Evolutionary conservation across 2,113 vertebrate species (phyloP), one percentile per base, ranked within the genome.

Genomic region (Tyrannus savana): DNA sequence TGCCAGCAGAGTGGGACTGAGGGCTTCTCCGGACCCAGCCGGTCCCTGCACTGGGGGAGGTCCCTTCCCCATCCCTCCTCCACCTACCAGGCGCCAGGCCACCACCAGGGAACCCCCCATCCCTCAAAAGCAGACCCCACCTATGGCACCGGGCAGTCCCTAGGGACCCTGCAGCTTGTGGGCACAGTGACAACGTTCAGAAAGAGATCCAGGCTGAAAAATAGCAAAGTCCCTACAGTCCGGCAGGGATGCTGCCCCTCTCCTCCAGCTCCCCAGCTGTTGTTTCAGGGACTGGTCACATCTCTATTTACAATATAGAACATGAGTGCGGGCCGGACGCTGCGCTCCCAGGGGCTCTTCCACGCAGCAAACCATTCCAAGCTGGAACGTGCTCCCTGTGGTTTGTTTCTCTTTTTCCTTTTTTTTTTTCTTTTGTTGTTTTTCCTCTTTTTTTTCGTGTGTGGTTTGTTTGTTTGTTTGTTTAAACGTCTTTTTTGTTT

Each of bases 231-330:
- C 95, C 95, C 95, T 95, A 58, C 60, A 84, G 88, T 89, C 86
- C 84, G 2, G 93, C 85, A 73, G 53, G 94, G 91, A 77, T 2
- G 46, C 78, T 75, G 91, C 88, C 93, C 87, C 90, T 86, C 81
- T 93, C 62, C 91, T 95, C 87, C 92, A 88, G 85, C 94, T 95
- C 90, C 89, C 87, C 93, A 90, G 95, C 89, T 94, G 84, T 87
- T 86, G 62, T 89, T 87, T 89, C 93, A 97, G 95, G 96, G 94
- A 93, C 94, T 91, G 94, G 79, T 96, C 90, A 94, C 92, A 86
- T 95, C 90, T 97, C 96, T 97, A 97, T 97, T 97, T 97, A 97
- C 96, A 97, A 96, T 95, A 94, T 93, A 93, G 89, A 97, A 96
- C 96, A 96, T 8, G 90, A 95, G 86, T 89, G 93, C 67, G 93